phyloP scores from a whole-genome alignment of 2,113 vertebrate genomes.

The Hystrix cristata region DNA sequence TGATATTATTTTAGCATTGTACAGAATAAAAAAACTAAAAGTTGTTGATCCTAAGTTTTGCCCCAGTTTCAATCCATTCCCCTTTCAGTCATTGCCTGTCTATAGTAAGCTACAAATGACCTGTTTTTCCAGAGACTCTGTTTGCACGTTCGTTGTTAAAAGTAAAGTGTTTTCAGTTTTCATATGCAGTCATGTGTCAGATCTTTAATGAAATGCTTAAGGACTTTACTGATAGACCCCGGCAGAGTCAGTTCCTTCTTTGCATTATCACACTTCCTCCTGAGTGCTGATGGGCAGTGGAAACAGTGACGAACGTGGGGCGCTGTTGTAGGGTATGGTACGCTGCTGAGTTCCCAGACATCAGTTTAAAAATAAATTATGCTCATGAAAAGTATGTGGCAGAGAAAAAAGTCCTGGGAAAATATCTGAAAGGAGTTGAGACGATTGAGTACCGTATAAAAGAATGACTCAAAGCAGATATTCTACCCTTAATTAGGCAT shows the following conservation, averaged over 20 bases:
- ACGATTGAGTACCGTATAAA: not conserved
- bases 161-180: slow-evolving; percentile 8
- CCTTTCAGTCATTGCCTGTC: not conserved
- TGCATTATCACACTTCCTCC: slow-evolving; percentile 74
- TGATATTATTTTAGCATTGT: slow-evolving; percentile 35
- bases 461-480: slow-evolving; percentile 3
- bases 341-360: slow-evolving; percentile 77
- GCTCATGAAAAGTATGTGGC: slow-evolving; percentile 81
- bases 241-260: slow-evolving; percentile 69
- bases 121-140: slow-evolving; percentile 22
- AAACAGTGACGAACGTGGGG: slow-evolving; percentile 80
- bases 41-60: not conserved
- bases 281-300: slow-evolving; percentile 75
- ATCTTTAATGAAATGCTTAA: slow-evolving; percentile 27
- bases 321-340: slow-evolving; percentile 78
- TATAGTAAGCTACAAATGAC: not conserved
- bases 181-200: not conserved
- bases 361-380: slow-evolving; percentile 85
- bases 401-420: slow-evolving; percentile 66
- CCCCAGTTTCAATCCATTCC: not conserved
- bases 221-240: not conserved
- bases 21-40: not conserved
- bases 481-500: not conserved
- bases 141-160: not conserved
- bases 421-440: slow-evolving; percentile 43